Evolutionary conservation across 2,797 vertebrate species (phyloP).

Genomic region (Amblyraja radiata): DNA sequence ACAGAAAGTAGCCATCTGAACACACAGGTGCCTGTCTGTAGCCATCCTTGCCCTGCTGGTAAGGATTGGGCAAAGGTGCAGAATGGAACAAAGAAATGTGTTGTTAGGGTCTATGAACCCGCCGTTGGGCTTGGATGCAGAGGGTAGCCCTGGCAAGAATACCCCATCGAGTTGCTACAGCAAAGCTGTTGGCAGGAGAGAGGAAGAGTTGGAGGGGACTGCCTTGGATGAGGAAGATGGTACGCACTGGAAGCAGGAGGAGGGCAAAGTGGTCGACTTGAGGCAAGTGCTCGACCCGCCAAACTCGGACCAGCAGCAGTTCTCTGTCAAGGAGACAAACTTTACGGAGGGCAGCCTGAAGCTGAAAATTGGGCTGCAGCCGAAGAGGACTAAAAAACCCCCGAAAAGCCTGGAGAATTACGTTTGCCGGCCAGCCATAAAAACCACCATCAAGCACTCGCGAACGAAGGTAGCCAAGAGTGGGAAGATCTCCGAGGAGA

Average conservation of each 20-base stretch:
- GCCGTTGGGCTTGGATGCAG: slow-evolving; percentile 56
- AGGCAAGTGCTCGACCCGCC: slow-evolving; percentile 44
- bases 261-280: slow-evolving; percentile 15
- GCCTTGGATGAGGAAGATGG: slow-evolving; percentile 56
- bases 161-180: slow-evolving; percentile 51
- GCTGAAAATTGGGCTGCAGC: slow-evolving; percentile 82
- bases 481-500: slow-evolving; percentile 54
- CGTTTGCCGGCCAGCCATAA: slow-evolving; percentile 89
- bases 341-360: slow-evolving; percentile 82
- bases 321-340: slow-evolving; percentile 89
- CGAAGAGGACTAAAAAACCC: slow-evolving; percentile 93
- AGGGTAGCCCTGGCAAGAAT: slow-evolving; percentile 63
- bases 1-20: slow-evolving; percentile 32
- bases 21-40: not conserved
- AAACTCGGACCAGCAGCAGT: slow-evolving; percentile 66
- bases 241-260: slow-evolving; percentile 49
- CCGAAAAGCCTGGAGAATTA: slow-evolving; percentile 98
- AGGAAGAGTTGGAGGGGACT: slow-evolving; percentile 49
- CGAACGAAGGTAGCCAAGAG: slow-evolving; percentile 53
- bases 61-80: slow-evolving; percentile 43
- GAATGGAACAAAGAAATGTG: slow-evolving; percentile 69
- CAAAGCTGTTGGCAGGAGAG: slow-evolving; percentile 53
- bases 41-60: slow-evolving; percentile 9
- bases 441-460: slow-evolving; percentile 74
- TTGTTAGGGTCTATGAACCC: slow-evolving; percentile 59